These are phyloP conservation scores for Momotus momota DNA, from an alignment of 2,797 vertebrate species.

Conservation along the genomic window DNA sequence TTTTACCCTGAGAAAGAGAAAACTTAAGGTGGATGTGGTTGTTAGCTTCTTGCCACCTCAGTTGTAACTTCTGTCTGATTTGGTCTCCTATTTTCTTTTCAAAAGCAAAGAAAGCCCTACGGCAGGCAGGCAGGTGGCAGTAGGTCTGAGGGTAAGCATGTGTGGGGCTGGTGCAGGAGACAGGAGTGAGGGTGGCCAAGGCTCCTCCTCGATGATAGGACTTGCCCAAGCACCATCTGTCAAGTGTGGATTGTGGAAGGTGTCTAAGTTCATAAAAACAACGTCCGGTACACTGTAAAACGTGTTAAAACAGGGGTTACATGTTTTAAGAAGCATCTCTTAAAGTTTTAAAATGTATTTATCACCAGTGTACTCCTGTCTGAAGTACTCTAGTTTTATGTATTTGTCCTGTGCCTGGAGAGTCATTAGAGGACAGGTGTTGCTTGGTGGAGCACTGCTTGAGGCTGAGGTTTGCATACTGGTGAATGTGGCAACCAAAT, in stretches of 20 bases:
- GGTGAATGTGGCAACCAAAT: neutral
- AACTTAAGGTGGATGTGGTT: neutral
- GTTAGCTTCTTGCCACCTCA: neutral
- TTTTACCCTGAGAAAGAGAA: neutral
- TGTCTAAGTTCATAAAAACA: neutral
- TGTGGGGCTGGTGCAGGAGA: neutral
- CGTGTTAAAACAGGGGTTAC: fast-evolving
- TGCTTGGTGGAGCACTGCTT: neutral
- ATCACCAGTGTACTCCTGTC: fast-evolving
- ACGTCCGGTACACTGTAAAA: neutral
- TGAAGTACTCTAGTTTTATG: neutral
- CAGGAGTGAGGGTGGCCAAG: neutral
- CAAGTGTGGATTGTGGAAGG: neutral
- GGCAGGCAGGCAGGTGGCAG: neutral
- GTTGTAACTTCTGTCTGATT: neutral
- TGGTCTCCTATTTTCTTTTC: neutral
- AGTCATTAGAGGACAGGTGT: neutral
- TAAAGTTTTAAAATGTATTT: neutral
- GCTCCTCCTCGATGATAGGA: neutral
- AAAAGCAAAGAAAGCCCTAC: neutral
- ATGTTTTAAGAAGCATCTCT: neutral
- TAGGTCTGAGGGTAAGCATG: neutral
- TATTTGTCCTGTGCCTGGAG: neutral
- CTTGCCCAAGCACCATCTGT: neutral
- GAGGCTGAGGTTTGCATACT: neutral